Base-by-base conservation (phyloP, 2,888 invertebrate genomes). In the Xanthia togata region DNA sequence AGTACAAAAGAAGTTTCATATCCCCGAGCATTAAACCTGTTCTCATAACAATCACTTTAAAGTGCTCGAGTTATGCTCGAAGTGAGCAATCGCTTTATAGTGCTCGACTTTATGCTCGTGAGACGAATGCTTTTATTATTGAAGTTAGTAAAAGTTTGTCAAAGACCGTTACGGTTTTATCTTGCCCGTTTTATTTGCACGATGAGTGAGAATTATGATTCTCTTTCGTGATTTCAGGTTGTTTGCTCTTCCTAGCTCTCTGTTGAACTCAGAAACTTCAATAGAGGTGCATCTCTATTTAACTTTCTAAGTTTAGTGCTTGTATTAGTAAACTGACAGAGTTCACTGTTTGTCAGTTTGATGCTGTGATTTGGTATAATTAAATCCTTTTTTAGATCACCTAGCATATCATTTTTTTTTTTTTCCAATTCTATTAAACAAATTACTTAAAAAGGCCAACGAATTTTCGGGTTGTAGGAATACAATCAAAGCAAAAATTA, bases 141-240 rank as follows among this genome's bases (percentile, higher is more conserved):
- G 74, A 87, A 87, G 68, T 86, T 85, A 63, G 73, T 85, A 82
- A 85, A 87, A 86, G 76, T 85, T 87, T 79, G 75, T 85, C 86
- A 74, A 74, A 83, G 82, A 83, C 78, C 71, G 70, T 78, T 72
- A 71, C 62, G 86, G 73, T 78, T 85, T 83, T 85, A 83, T 83
- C 86, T 82, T 59, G 47, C 57, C 12, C 62, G 71, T 78, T 85
- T 83, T 85, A 83, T 85, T 78, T 74, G 86, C 71, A 67, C 74
- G 60, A 64, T 84, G 60, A 75, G 47, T 75, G 60, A 76, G 67
- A 76, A 68, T 68, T 74, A 70, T 84, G 47, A 79, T 57, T 59
- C 35, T 64, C 44, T 53, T 70, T 78, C 41, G 65, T 70, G 55
- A 78, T 70, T 57, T 62, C 35, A 41, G 41, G 23, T 62, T 57